These are phyloP conservation scores for Lepidurus arcticus DNA, from an alignment of 1,140 invertebrate genomes.

Conservation along the genomic window DNA sequence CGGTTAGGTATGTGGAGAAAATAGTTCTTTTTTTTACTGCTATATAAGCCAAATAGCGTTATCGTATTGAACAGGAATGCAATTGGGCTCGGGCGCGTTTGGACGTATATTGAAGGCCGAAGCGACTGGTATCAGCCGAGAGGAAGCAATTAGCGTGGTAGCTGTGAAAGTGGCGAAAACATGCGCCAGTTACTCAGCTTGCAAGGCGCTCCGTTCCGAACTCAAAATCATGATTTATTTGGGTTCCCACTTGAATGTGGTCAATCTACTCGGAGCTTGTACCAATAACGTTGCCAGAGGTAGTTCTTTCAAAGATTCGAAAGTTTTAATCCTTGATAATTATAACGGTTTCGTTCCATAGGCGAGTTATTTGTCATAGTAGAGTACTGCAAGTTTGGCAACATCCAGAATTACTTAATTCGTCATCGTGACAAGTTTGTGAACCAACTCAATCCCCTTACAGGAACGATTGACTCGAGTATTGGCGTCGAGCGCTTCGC, in stretches of 20 bases:
- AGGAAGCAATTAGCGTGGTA: slow-evolving; percentile 61
- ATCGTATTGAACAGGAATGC: slow-evolving; percentile 54
- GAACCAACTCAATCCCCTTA: slow-evolving; percentile 44
- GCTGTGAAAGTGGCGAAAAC: slow-evolving; percentile 82
- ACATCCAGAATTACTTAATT: slow-evolving; percentile 47
- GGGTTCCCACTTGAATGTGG: slow-evolving; percentile 88
- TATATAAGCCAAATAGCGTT: not conserved
- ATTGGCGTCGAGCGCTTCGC: slow-evolving; percentile 49
- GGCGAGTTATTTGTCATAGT: slow-evolving; percentile 47
- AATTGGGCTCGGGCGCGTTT: slow-evolving; percentile 85
- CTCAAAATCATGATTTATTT: slow-evolving; percentile 93
- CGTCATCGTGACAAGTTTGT: slow-evolving; percentile 42
- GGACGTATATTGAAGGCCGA: slow-evolving; percentile 86
- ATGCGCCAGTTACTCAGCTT: slow-evolving; percentile 62
- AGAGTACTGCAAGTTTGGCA: slow-evolving; percentile 51
- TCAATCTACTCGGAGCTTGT: slow-evolving; percentile 87
- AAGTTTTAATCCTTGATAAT: not conserved
- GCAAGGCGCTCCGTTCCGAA: slow-evolving; percentile 80
- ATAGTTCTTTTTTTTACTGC: not conserved
- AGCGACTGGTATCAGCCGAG: slow-evolving; percentile 59
- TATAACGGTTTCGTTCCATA: slow-evolving; percentile 31
- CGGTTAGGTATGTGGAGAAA: slow-evolving; percentile 62
- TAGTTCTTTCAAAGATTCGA: slow-evolving; percentile 44
- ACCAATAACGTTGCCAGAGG: slow-evolving; percentile 84
- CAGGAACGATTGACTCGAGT: slow-evolving; percentile 58